Evolutionary conservation across 92 coral and sea anemone species (phyloP).

Genomic region (Phenganax marumi): DNA sequence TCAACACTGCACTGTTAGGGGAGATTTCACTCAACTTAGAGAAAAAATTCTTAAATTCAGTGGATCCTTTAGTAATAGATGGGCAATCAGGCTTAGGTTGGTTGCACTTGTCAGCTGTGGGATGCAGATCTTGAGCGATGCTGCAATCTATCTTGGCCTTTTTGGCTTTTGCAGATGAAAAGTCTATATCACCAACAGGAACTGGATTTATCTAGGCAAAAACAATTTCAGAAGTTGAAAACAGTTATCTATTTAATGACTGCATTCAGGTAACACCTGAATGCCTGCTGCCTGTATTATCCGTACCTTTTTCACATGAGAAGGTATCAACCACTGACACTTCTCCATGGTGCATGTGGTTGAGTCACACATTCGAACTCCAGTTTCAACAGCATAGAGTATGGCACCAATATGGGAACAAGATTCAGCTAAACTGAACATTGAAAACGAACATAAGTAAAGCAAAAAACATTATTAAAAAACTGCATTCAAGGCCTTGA

Average conservation of each 20-base stretch:
- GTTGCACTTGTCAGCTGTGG: slow-evolving; percentile 18
- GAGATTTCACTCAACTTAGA: slow-evolving; percentile 27
- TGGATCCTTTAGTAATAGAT: no score
- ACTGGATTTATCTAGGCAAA: slow-evolving; percentile 28
- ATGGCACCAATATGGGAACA: slow-evolving; percentile 48
- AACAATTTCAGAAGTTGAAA: background rate
- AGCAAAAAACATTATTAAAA: no score
- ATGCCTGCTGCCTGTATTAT: background rate
- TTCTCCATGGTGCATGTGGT: slow-evolving; percentile 42
- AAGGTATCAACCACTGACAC: slow-evolving; percentile 47
- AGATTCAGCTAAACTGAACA: slow-evolving; percentile 17
- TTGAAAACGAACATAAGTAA: background rate
- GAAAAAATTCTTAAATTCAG: slow-evolving; percentile 47
- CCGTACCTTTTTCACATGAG: slow-evolving; percentile 43
- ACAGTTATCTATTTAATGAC: background rate
- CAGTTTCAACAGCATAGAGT: slow-evolving; percentile 40
- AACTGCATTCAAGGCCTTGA: no score
- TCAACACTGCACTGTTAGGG: slow-evolving; percentile 38
- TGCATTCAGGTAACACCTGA: background rate
- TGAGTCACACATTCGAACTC: slow-evolving; percentile 41
- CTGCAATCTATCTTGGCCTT: slow-evolving; percentile 42
- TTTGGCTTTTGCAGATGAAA: slow-evolving; percentile 43
- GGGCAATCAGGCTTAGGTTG: background rate
- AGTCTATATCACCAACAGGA: slow-evolving; percentile 30
- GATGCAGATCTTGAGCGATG: slow-evolving; percentile 30